Conservation (phyloP, 2,113 vertebrate genomes). For the Numida meleagris region DNA sequence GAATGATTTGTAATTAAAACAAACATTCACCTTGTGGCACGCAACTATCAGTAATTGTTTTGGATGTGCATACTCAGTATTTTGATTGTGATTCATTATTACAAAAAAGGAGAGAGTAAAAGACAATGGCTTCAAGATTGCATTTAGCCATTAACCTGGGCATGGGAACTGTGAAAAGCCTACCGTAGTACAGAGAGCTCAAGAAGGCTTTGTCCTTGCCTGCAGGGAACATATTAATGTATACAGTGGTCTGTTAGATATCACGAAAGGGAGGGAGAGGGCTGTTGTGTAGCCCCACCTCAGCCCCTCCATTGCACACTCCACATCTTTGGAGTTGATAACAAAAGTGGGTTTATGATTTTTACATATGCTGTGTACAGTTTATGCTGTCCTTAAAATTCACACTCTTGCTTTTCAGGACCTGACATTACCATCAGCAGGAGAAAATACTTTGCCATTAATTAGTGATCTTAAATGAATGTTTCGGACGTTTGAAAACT, state of each 20-base stretch:
- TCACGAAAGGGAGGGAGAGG: not conserved
- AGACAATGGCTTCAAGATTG: not conserved
- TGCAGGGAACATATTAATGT: not conserved
- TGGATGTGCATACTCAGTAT: not conserved
- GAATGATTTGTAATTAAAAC: not conserved
- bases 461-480: not conserved
- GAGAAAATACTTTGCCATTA: not conserved
- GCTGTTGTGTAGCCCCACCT: not conserved
- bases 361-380: not conserved
- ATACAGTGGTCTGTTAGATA: not conserved
- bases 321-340: not conserved
- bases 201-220: not conserved
- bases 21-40: not conserved
- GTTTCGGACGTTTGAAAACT: not conserved
- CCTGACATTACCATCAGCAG: not conserved
- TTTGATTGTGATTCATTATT: not conserved
- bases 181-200: no score
- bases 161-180: no score
- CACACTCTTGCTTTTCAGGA: not conserved
- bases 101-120: not conserved
- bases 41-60: not conserved
- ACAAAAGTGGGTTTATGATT: not conserved
- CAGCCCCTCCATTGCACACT: not conserved
- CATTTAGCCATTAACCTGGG: not conserved
- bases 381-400: not conserved